A percentile compares a stretch with the other conserved stretches of the same genome.
These are phyloP conservation scores for Solen grandis DNA, from an alignment of 1,140 invertebrate species.

Conservation along the genomic window DNA sequence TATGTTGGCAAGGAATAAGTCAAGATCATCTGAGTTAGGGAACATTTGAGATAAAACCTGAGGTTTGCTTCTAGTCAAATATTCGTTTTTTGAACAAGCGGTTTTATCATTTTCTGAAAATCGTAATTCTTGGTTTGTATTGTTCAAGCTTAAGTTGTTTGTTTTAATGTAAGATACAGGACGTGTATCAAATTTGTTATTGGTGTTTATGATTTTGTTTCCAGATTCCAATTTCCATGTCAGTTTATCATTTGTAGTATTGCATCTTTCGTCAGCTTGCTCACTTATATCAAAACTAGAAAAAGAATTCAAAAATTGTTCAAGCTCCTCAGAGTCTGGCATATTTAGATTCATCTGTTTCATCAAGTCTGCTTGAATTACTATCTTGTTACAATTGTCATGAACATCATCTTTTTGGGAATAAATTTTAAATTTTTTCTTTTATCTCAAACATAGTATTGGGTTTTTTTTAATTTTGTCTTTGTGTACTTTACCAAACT, in stretches of 20 bases:
- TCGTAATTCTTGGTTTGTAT: too few species aligned
- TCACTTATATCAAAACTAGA: not conserved
- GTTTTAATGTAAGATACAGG: not conserved
- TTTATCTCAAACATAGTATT: not conserved
- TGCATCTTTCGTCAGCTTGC: not conserved
- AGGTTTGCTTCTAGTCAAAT: too few species aligned
- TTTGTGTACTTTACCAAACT: not conserved
- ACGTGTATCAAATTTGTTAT: not conserved
- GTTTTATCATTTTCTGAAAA: too few species aligned
- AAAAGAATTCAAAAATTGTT: conserved; percentile 12
- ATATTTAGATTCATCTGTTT: not conserved
- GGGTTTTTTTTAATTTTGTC: not conserved
- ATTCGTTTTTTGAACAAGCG: too few species aligned
- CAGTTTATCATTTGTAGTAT: not conserved
- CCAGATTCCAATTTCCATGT: not conserved
- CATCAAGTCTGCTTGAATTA: not conserved
- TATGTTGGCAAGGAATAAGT: too few species aligned
- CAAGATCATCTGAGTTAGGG: too few species aligned
- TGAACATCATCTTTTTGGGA: not conserved
- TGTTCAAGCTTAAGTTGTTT: not conserved
- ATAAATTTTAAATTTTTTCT: not conserved
- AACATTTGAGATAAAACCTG: too few species aligned
- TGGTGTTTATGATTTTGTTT: not conserved
- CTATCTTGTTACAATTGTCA: not conserved
- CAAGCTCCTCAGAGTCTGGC: conserved; percentile 41